Base-by-base conservation (phyloP, 1,140 invertebrate genomes). In the Panulirus ornatus region DNA sequence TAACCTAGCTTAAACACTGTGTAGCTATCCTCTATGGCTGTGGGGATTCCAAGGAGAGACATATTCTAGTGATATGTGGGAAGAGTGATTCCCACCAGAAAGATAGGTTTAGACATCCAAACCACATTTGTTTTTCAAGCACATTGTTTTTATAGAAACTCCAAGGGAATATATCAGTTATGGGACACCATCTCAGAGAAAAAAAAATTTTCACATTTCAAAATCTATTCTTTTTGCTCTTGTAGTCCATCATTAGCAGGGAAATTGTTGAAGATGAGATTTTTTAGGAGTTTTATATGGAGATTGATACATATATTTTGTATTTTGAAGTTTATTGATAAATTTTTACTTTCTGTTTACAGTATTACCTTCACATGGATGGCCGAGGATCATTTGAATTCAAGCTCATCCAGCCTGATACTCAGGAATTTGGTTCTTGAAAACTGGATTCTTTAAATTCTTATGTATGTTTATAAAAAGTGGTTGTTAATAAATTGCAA, bases 351-450 rank as follows among this genome's bases (percentile, higher is more conserved):
- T 27, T 19, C 75, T 42, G 19, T 92, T 95, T 94, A 78, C 93
- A 96, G 95, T 98, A 97, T 94, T 98, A 97, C 93, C 95, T 99
- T 71, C 97, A 98, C 93, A 98, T 99, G 96, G 98, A 99, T 95
- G 98, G 98, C 0, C 95, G 97, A 92, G 98, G 98, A 85, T 94
- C 95, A 22, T 99, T 97, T 93, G 96, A 97, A 91, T 99, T 98
- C 93, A 96, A 96, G 86, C 94, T 95, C 81, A 99, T 99, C 91
- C 97, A 98, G 93, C 94, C 95, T 83, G 96, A 97, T 54, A 98
- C 97, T 5, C 96, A 97, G 94, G 97, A 99, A 94, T 99, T 99
- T 94, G 98, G 98, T 58, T 99, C 98, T 91, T 99, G 95, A 96
- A 44, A 22, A 38, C 22, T 42, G 8, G 58, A 63, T 63, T 16